Evolutionary conservation across 2,113 vertebrate species (phyloP), one percentile per base, ranked within the genome.

Genomic region (Charadrius vociferus): DNA sequence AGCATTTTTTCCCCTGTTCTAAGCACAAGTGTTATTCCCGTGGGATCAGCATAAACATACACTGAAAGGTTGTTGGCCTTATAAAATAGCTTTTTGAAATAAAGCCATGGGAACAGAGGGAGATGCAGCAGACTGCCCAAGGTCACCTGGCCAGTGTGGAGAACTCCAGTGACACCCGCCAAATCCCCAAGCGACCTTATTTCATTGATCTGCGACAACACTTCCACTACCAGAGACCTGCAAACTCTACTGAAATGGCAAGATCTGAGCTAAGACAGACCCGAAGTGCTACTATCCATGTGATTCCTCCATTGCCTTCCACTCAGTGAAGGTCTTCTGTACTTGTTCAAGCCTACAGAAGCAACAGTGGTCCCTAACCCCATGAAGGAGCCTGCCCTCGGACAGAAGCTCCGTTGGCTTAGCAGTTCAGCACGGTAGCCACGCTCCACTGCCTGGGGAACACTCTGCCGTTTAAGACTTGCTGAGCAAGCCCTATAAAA

Each of bases 401-500:
- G 52, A 53, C 34, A 59, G 37, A n/a, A 4, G 47, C 56, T 45
- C 21, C 18, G 1, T 18, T 45, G 71, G 52, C 67, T 85, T 68
- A 34, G 66, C 65, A 37, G 50, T 61, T 70, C 70, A 47, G 55
- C 45, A 30, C n/a, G 73, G 68, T 26, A 23, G 58, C 55, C 81
- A 30, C 0, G 0, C 52, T 82, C 58, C 50, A 4, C 34, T 8
- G 68, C 56, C 53, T 17, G 2, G 45, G 80, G 56, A 95, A 9
- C 5, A 5, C 1, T 0, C 34, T 30, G 55, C 70, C 5, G 24
- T 4, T 53, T 10, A 36, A 67, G 65, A 75, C 36, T 30, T 77
- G 89, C 85, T 92, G 88, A 93, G 50, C 81, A 37, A 88, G 81
- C 37, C 86, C 56, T 92, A 61, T 71, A 63, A 78, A 87, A 94